Base-by-base conservation (phyloP, 2,888 invertebrate genomes). In the Ctenicera cuprea region DNA sequence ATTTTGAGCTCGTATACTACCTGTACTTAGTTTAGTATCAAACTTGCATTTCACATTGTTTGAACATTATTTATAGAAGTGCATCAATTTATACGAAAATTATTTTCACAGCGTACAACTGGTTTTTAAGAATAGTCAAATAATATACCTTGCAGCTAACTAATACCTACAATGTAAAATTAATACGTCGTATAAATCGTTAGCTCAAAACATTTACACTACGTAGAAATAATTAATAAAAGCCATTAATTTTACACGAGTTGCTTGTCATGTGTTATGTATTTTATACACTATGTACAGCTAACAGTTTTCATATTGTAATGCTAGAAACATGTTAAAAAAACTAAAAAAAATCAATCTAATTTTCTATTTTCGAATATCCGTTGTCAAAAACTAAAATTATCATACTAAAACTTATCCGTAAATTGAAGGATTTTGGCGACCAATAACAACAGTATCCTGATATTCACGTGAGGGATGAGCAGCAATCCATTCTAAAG, bases 401-500 rank as follows among this genome's bases (percentile, higher is more conserved):
- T n/a, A n/a, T 16, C 43, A n/a, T 45, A 45, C 43, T 45, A n/a
- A 45, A 45, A 45, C 14, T 38, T 45, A 45, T n/a, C 43, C 43
- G 14, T 45, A 45, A 45, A 14, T 45, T 7, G 14, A 26, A 5
- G 26, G 26, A 5, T 26, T 26, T 26, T 26, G 43, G 14, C 43
- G 43, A 45, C 43, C 14, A 14, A 45, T 16, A 1, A 2, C 5
- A 8, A 41, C 41, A 14, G 11, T n/a, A 16, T n/a, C 43, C n/a
- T 45, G n/a, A 14, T 45, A 12, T 7, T 45, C 43, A 3, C 14
- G n/a, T 11, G 43, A 45, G 7, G 92, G 92, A 73, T 92, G 88
- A 16, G 91, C 90, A 33, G 91, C 90, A 77, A 91, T 87, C 84
- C 89, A 92, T 81, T 92, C 93, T 45, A 93, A 87, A 37, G 93